Conservation (phyloP, 2,797 vertebrate genomes). For the Poecile montanus region DNA sequence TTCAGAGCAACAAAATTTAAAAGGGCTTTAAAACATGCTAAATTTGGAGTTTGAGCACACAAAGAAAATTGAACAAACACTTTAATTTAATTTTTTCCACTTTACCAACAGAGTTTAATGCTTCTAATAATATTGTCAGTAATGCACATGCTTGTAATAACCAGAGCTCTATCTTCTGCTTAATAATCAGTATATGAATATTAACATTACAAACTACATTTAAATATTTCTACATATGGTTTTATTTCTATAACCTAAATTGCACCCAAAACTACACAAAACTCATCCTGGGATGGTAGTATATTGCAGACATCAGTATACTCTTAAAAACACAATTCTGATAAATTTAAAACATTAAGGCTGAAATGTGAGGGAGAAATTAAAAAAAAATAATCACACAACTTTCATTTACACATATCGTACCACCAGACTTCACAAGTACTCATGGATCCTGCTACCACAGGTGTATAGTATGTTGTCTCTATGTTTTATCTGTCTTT, state of each 20-base stretch:
- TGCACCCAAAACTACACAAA: background rate
- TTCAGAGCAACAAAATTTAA: background rate
- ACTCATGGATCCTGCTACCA: background rate
- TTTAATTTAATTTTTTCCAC: background rate
- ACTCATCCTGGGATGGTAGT: background rate
- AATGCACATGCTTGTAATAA: background rate
- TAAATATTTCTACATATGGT: background rate
- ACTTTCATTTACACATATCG: background rate
- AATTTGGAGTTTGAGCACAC: background rate
- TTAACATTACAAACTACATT: background rate
- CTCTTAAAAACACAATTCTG: background rate
- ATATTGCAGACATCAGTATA: background rate
- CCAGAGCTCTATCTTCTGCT: background rate
- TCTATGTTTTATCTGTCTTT: background rate
- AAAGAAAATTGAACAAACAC: background rate
- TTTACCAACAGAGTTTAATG: constrained; percentile 20
- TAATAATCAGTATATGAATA: background rate
- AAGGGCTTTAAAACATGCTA: background rate
- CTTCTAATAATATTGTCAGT: background rate
- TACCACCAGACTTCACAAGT: background rate
- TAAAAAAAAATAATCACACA: background rate
- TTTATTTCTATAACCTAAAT: background rate
- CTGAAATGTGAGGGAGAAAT: background rate
- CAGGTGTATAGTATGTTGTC: accelerated
- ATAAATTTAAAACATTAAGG: background rate